Evolutionary conservation across 2,888 invertebrate genomes (phyloP).

Genomic region (Dinocampus coccinellae): DNA sequence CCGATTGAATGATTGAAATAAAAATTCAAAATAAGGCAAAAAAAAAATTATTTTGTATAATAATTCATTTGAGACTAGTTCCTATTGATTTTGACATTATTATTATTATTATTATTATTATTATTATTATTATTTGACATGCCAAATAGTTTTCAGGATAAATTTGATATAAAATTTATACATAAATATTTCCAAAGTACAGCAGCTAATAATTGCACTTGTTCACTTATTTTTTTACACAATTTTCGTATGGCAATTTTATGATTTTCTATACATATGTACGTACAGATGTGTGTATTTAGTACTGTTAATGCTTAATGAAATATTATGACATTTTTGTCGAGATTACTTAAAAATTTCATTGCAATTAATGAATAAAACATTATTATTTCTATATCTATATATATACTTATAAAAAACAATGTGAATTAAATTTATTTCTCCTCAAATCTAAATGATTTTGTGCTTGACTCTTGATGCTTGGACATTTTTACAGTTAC

Average conservation of each 20-base stretch:
- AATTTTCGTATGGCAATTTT: too few relatives aligned
- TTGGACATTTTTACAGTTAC: slow-evolving; percentile 77
- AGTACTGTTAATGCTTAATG: not conserved
- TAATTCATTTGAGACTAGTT: not conserved
- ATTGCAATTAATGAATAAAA: not conserved
- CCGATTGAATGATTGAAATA: slow-evolving; percentile 33
- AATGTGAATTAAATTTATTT: slow-evolving; percentile 45
- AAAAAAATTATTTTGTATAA: not conserved
- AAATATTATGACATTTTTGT: not conserved
- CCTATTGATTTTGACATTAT: not conserved
- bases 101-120: too few relatives aligned
- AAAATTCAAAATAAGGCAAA: slow-evolving; percentile 25
- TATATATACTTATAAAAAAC: slow-evolving; percentile 7
- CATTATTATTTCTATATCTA: slow-evolving; percentile 11
- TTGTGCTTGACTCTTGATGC: slow-evolving; percentile 73
- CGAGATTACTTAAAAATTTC: not conserved
- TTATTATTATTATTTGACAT: too few relatives aligned
- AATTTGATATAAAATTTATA: too few relatives aligned
- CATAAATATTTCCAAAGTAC: too few relatives aligned
- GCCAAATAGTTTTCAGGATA: too few relatives aligned
- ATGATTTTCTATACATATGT: too few relatives aligned
- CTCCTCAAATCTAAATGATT: slow-evolving; percentile 66
- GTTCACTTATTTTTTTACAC: too few relatives aligned
- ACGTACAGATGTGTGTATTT: too few relatives aligned
- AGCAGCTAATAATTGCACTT: too few relatives aligned